Evolutionary conservation across 2,888 invertebrate genomes (phyloP), one percentile per base, ranked within the genome.

Genomic region (Theretra japonica): DNA sequence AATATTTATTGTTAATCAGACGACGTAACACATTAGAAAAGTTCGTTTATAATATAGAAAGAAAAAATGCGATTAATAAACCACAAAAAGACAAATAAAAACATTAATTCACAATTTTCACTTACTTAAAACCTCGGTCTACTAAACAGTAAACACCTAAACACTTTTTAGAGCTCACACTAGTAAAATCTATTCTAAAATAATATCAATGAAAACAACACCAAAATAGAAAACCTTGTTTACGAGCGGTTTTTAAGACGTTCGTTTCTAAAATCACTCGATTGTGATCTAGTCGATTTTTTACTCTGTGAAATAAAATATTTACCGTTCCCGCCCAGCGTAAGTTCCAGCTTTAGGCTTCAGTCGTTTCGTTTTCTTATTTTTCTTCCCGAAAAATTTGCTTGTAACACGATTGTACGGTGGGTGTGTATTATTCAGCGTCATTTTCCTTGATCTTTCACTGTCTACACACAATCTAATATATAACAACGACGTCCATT

Each of bases 311-410:
- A 58, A 8, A 33, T 48, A 70, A 11, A 60, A 56, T 77, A 80
- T 79, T 88, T 87, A 94, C 94, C 92, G 91, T 80, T 91, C 91
- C 68, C 91, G 86, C 3, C 92, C 93, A 15, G 87, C 82, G 71
- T 90, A 93, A 0, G 91, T 92, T 3, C 91, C 92, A 33, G 90
- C 77, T 83, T 93, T 94, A 56, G 80, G 80, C 80, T 93, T 94
- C 50, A 80, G 80, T 56, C 89, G 83, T 81, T 90, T 94, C 5
- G 76, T 89, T 74, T 93, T 94, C 85, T 94, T 93, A 72, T 80
- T 90, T 75, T 93, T 94, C 84, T 93, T 89, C 53, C 93, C 92
- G 75, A 94, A 94, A 21, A 94, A 79, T 78, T 92, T 94, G 75
- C 86, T 89, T 3, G 92, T 85, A 75, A 92, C 89, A 79, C 89